Conservation (phyloP, 1,140 invertebrate species). For the Tigriopus japonicus region DNA sequence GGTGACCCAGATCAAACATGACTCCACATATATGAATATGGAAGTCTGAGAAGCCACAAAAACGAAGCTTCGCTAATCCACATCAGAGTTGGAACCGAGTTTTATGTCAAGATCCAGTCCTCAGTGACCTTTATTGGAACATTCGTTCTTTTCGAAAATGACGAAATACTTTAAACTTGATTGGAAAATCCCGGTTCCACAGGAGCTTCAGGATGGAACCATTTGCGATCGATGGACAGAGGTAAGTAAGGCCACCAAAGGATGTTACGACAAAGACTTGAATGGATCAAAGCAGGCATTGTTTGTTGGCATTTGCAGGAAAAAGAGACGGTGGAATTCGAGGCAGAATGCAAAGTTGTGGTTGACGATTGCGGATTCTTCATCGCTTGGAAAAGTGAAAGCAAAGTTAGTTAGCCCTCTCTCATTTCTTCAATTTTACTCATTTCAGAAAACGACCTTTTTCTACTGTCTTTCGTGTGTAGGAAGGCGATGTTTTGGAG, state of each 20-base stretch:
- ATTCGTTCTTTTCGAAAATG: constrained; percentile 34
- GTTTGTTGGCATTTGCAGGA: constrained; percentile 30
- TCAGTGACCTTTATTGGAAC: no score
- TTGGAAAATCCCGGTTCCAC: constrained; percentile 84
- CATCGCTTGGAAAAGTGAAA: constrained; percentile 93
- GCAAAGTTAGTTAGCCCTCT: constrained; percentile 58
- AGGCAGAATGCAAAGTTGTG: constrained; percentile 65
- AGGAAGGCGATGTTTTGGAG: constrained; percentile 4
- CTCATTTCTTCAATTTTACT: no score
- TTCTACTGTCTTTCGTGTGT: no score
- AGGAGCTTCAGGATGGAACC: constrained; percentile 57
- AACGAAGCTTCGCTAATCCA: no score
- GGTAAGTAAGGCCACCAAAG: constrained; percentile 25
- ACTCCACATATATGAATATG: no score
- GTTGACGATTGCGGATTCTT: constrained; percentile 98
- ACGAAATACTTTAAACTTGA: constrained; percentile 97
- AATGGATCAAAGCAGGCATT: not conserved
- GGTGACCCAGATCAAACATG: no score
- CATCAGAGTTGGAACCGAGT: no score
- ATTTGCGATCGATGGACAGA: constrained; percentile 92
- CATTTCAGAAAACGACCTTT: no score
- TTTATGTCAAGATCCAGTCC: no score
- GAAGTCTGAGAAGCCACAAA: no score
- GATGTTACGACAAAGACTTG: no score
- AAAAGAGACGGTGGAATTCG: constrained; percentile 40